Percentiles rank a stretch among this genome's conserved stretches.
These are phyloP conservation scores for Botrylloides violaceus DNA, from an alignment of 23 tunicate genomes.

Conservation along the genomic window DNA sequence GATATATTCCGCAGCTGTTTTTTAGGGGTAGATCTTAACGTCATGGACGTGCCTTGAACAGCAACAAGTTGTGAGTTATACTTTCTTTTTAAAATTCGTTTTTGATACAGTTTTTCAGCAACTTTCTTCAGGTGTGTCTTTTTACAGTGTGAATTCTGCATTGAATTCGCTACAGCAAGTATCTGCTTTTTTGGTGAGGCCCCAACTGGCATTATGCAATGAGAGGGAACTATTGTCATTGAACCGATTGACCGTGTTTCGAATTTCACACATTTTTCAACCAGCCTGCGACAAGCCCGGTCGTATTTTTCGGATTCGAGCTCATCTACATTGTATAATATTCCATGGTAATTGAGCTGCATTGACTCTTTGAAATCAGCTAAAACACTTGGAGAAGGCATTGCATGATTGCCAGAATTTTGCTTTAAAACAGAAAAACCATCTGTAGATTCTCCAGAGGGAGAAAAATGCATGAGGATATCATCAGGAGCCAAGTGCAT, in stretches of 20 bases:
- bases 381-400: conserved; percentile 4
- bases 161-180: neutral
- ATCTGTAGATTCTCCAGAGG: neutral
- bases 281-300: conserved; percentile 26
- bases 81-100: neutral
- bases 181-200: neutral
- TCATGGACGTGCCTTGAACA: conserved; percentile 1
- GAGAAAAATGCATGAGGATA: conserved; percentile 4
- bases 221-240: neutral
- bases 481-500: conserved; percentile 18
- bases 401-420: neutral
- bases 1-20: conserved; percentile 17
- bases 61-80: neutral
- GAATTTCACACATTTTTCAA: conserved; percentile 48
- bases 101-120: conserved; percentile 58
- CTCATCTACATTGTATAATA: conserved; percentile 41
- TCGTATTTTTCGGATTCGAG: conserved; percentile 38
- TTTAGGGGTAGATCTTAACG: conserved; percentile 40
- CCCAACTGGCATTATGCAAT: neutral
- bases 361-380: conserved; percentile 4
- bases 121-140: conserved; percentile 39
- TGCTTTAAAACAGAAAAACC: conserved; percentile 18
- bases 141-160: neutral
- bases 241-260: conserved; percentile 62
- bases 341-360: conserved; percentile 3